Evolutionary conservation across 2,888 invertebrate species (phyloP).

Genomic region (Orchestes rusci): DNA sequence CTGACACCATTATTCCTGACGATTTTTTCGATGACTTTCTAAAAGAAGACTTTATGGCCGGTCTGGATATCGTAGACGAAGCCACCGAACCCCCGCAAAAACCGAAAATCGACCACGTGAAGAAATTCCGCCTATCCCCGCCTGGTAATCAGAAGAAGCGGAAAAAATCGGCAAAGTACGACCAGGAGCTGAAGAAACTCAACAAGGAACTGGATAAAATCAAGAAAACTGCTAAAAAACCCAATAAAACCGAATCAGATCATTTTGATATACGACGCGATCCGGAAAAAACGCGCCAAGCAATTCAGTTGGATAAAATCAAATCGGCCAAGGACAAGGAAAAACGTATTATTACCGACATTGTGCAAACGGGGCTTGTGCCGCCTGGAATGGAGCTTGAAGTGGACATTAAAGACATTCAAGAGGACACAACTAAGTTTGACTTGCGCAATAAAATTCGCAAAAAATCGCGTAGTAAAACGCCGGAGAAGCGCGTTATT

Average conservation of each 20-base stretch:
- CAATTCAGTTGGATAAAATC: slow-evolving; percentile 42
- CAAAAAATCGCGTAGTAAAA: slow-evolving; percentile 16
- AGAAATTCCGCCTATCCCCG: slow-evolving; percentile 12
- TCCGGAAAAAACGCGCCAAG: slow-evolving; percentile 43
- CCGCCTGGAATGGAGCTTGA: slow-evolving; percentile 46
- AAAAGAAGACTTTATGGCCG: slow-evolving; percentile 44
- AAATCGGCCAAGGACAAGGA: slow-evolving; percentile 41
- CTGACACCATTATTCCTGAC: slow-evolving; percentile 39
- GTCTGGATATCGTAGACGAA: slow-evolving; percentile 43
- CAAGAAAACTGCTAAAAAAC: slow-evolving; percentile 8
- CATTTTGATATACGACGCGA: slow-evolving; percentile 36
- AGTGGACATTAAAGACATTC: slow-evolving; percentile 33
- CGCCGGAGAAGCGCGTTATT: slow-evolving; percentile 12
- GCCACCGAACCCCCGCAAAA: slow-evolving; percentile 2
- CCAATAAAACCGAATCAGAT: slow-evolving; percentile 20
- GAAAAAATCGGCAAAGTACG: slow-evolving; percentile 3
- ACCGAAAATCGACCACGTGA: slow-evolving; percentile 16
- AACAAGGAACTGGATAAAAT: slow-evolving; percentile 12
- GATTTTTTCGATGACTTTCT: slow-evolving; percentile 44
- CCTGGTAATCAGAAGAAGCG: slow-evolving; percentile 11
- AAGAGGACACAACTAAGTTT: background rate
- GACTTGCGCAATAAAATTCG: slow-evolving; percentile 16
- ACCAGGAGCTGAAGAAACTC: slow-evolving; percentile 11
- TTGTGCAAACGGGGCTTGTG: slow-evolving; percentile 44
- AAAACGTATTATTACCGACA: slow-evolving; percentile 41